Conservation (phyloP, 1,140 invertebrate genomes). For the Trichomalopsis sarcophagae region DNA sequence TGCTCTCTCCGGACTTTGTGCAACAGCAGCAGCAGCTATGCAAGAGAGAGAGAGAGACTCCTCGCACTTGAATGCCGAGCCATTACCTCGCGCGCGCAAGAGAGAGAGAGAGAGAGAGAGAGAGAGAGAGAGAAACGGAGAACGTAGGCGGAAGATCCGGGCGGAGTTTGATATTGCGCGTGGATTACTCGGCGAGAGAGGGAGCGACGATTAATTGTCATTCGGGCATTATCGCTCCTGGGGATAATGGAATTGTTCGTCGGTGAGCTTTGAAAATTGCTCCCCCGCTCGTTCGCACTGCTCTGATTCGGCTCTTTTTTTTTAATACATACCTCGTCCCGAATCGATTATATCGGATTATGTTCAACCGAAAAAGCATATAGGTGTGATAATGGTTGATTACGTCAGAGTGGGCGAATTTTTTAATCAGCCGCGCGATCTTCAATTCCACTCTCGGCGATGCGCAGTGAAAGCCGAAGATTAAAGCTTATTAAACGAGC, state of each 20-base stretch:
- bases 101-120: slow-evolving; percentile 11
- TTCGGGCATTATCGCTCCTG: slow-evolving; percentile 1
- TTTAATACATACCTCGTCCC: neutral
- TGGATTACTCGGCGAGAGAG: slow-evolving; percentile 8
- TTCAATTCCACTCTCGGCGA: too few species aligned
- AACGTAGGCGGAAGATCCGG: neutral
- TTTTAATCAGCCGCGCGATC: neutral
- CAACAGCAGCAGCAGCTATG: neutral
- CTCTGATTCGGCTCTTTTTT: neutral
- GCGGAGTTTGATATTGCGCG: slow-evolving; percentile 17
- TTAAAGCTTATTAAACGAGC: neutral
- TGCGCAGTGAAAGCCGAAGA: neutral
- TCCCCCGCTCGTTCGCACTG: neutral
- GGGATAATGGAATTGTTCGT: neutral
- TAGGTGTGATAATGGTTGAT: too few species aligned
- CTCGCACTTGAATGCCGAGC: slow-evolving; percentile 10
- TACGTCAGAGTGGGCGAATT: too few species aligned
- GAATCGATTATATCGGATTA: too few species aligned
- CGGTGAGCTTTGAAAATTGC: neutral
- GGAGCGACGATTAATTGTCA: slow-evolving; percentile 9
- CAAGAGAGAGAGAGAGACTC: neutral
- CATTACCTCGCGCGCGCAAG: neutral
- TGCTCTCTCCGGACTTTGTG: slow-evolving; percentile 11
- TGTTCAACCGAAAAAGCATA: too few species aligned
- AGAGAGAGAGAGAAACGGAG: neutral